Evolutionary conservation across 2,888 invertebrate species (phyloP).

Genomic region (Scrobipalpa atriplicella): DNA sequence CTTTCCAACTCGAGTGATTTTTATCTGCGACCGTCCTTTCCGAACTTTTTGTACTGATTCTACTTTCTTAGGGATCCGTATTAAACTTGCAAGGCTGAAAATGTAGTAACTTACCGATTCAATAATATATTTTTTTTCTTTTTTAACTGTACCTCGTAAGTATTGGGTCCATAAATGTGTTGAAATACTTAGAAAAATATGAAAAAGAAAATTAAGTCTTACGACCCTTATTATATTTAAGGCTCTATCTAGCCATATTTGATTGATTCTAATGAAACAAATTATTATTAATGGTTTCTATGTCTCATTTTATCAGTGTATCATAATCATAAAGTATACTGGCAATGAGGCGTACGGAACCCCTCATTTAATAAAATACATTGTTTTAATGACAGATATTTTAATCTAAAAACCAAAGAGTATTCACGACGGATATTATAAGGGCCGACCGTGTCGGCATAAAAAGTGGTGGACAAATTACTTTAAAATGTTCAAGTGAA

Average conservation of each 20-base stretch:
- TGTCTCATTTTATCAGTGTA: no score
- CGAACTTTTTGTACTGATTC: conserved; percentile 31
- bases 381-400: neutral
- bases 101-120: no score
- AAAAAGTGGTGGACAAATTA: conserved; percentile 21
- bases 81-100: neutral
- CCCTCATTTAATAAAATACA: neutral
- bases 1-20: conserved; percentile 32
- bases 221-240: no score
- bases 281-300: no score
- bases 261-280: no score
- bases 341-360: neutral
- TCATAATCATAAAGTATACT: no score
- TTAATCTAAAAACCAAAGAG: conserved; percentile 22
- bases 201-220: no score
- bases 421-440: conserved; percentile 28
- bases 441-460: conserved; percentile 11
- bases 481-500: neutral
- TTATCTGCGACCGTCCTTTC: conserved; percentile 31
- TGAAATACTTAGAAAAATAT: no score
- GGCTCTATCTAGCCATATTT: no score
- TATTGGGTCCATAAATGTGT: no score
- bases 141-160: no score
- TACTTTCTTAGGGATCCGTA: neutral
- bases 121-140: no score